Evolutionary conservation across 2,888 invertebrate species (phyloP).

Genomic region (Gasteruption jaculator): DNA sequence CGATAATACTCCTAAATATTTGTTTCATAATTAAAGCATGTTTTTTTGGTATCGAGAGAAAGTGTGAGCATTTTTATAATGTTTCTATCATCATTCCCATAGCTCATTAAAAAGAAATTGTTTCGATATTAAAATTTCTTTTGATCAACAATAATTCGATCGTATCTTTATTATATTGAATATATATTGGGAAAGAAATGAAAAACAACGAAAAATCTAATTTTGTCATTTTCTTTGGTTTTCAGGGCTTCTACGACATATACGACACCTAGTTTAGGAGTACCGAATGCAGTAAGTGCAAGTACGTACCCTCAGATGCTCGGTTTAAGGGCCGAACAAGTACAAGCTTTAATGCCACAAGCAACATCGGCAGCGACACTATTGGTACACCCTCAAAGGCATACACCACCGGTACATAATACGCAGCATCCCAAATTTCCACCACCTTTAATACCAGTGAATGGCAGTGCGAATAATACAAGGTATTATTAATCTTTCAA

Average conservation of each 20-base stretch:
- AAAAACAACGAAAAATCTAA: too few species aligned
- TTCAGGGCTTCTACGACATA: conserved; percentile 53
- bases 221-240: conserved; percentile 30
- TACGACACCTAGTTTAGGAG: conserved; percentile 46
- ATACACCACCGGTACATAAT: conserved; percentile 48
- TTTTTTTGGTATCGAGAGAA: too few species aligned
- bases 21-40: too few species aligned
- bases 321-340: conserved; percentile 48
- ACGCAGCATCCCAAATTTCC: conserved; percentile 51
- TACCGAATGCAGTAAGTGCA: conserved; percentile 44
- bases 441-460: conserved; percentile 57
- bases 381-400: conserved; percentile 47
- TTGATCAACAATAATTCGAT: too few species aligned
- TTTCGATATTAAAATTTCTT: too few species aligned
- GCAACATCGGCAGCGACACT: conserved; percentile 42
- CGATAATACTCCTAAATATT: too few species aligned
- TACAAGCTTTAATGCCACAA: conserved; percentile 49
- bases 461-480: conserved; percentile 42
- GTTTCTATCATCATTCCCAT: too few species aligned
- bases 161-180: conserved; percentile 6
- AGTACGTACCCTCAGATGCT: conserved; percentile 53
- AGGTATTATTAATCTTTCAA: too few species aligned
- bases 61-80: too few species aligned
- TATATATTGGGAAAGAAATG: conserved; percentile 12
- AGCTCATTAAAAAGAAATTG: too few species aligned